Evolutionary conservation across 2,113 vertebrate species (phyloP), one percentile per base, ranked within the genome.

Genomic region (Myanophis thanlyinensis): DNA sequence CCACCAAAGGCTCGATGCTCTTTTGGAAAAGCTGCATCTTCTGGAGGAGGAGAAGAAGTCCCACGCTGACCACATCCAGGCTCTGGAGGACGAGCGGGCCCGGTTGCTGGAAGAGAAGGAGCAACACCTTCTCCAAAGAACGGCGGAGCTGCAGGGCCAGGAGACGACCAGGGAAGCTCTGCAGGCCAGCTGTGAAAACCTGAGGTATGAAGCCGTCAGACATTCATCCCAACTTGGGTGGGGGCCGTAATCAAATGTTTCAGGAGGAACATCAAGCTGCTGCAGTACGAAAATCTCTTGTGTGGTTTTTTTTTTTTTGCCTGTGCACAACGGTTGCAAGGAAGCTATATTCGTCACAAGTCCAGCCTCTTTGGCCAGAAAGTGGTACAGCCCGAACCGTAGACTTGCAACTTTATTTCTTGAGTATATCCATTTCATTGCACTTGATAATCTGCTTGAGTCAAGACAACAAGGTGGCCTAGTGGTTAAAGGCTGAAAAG

Each of bases 71-170:
- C 95, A 84, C 40, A 91, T 97, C 30, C 56, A 84, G 56, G 97
- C 95, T 25, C 93, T 98, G 87, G 95, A 98, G 94, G 92, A 92
- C 7, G 95, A 97, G 88, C 46, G 89, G 3, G 84, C 90, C 25
- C 95, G 95, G 95, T 95, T 98, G 91, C 95, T 96, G 86, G 86
- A 87, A 88, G 97, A 98, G 91, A 98, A 97, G 91, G 95, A 96
- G 22, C 93, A 96, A 40, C 35, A 5, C 27, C 27, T 5, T 4
- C 18, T 18, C 1, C 2, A 5, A 30, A 25, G 40, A 53, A 9
- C 92, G 90, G 87, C 89, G 27, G 92, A 89, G 4, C 88, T 1
- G 6, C 91, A 90, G 9, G 95, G 95, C 73, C 85, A 91, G 35
- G 88, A 93, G 35, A 90, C 94, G 8, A 95, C 96, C 7, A 35